phyloP scores from a whole-genome alignment of 2,888 invertebrate species.

The Drosophila rellima region DNA sequence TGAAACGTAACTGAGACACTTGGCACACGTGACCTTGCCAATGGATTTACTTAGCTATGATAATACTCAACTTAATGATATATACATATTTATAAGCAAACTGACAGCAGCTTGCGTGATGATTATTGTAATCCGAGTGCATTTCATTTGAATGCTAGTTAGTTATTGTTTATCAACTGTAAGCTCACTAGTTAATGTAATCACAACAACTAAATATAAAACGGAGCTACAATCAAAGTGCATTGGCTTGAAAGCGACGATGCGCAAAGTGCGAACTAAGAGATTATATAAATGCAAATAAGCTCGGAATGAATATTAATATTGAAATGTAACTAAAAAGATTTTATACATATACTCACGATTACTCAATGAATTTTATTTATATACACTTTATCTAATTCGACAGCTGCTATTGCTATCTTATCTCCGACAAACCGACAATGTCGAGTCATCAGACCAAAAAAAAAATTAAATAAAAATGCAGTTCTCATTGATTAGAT shows the following conservation, averaged over 20 bases:
- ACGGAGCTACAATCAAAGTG: conserved; percentile 51
- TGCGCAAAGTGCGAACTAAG: conserved; percentile 42
- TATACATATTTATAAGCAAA: conserved; percentile 13
- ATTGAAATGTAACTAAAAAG: conserved; percentile 8
- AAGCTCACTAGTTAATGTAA: conserved; percentile 46
- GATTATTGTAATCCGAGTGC: conserved; percentile 13
- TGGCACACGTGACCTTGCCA: conserved; percentile 35
- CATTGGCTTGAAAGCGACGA: conserved; percentile 62
- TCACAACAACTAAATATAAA: conserved; percentile 27
- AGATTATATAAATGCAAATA: conserved; percentile 44
- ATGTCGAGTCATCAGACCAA: conserved; percentile 52
- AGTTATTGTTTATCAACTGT: conserved; percentile 56
- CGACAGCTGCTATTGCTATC: conserved; percentile 24
- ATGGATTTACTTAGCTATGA: conserved; percentile 14
- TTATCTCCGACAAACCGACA: conserved; percentile 46
- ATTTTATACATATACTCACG: conserved; percentile 16
- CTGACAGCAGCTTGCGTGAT: conserved; percentile 17
- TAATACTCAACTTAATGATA: conserved; percentile 7
- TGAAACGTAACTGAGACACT: conserved; percentile 17
- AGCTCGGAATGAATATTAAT: conserved; percentile 2
- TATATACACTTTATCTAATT: background rate
- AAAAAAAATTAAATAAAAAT: conserved; percentile 15
- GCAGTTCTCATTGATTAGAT: conserved; percentile 57
- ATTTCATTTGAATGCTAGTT: conserved; percentile 23
- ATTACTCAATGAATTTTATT: conserved; percentile 41